Evolutionary conservation across 2,888 invertebrate species (phyloP), one percentile per base, ranked within the genome.

Genomic region (Orthosia cruda): DNA sequence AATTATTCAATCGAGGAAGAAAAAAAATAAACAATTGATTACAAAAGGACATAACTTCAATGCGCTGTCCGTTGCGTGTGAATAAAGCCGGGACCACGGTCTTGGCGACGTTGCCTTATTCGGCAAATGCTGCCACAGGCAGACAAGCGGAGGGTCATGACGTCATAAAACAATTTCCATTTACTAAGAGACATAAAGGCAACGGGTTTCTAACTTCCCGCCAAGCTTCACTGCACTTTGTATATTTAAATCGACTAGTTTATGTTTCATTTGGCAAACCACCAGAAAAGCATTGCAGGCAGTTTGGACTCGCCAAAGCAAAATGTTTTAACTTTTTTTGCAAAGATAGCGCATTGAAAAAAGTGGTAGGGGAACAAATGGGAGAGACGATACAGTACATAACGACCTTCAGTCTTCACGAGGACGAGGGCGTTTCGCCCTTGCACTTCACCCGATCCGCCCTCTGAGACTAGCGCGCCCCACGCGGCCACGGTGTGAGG

Each of bases 391-490:
- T 63, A 65, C 47, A 68, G 72, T 84, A 87, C 62, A 80, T 58
- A 26, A 52, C 76, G 89, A 86, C 89, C 90, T 90, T 90, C 87
- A 89, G 84, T 85, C 85, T 69, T 71, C n/a, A 62, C 63, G 72
- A 71, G 81, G 79, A 72, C 85, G 86, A 87, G 81, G 87, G 71
- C 74, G 74, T 54, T 71, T 63, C 80, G 80, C 82, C 87, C 90
- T 87, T 89, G 86, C 85, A 88, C 72, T 83, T 81, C 81, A 81
- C 85, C 79, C 76, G 63, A 55, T 81, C 83, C 84, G 81, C 82
- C 88, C 85, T 82, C 77, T 74, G 77, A 63, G 74, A 76, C 26
- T 76, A 73, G 59, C 61, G 67, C 65, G 59, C 71, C 78, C 76
- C 68, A 52, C 66, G 40, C 40, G 9, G 23, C 71, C 59, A 40